A percentile compares a stretch with the other conserved stretches of the same genome.
These are phyloP conservation scores for Spermophilus dauricus DNA, from an alignment of 2,113 vertebrate genomes.

Conservation along the genomic window DNA sequence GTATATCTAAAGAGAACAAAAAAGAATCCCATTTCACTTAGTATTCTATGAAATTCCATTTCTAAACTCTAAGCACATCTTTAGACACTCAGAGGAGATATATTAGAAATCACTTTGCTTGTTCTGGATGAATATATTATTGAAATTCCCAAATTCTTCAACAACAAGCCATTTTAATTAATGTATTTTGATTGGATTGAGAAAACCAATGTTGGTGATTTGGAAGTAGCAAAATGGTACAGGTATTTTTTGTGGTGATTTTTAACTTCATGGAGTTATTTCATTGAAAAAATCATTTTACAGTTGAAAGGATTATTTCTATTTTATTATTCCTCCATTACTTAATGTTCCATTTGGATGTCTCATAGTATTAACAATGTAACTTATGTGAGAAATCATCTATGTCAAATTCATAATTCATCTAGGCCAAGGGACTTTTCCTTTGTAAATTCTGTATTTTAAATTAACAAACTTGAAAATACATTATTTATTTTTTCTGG, in stretches of 20 bases:
- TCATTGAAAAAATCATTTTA: not conserved
- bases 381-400: conserved; percentile 37
- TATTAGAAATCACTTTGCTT: not conserved
- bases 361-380: not conserved
- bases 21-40: not conserved
- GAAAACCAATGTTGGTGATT: not conserved
- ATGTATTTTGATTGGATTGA: conserved; percentile 16
- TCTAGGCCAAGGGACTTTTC: not conserved
- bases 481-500: conserved; percentile 4
- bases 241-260: not conserved
- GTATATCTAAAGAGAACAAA: too few relatives aligned
- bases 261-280: not conserved
- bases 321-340: not conserved
- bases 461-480: conserved; percentile 32
- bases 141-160: not conserved
- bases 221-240: conserved; percentile 6
- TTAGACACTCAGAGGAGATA: not conserved
- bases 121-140: not conserved
- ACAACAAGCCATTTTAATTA: conserved; percentile 19
- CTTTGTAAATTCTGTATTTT: conserved; percentile 21
- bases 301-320: conserved; percentile 37
- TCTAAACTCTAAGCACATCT: not conserved
- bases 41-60: conserved; percentile 44
- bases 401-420: not conserved
- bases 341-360: not conserved